These are phyloP conservation scores for Schizothorax lantsangensis DNA, from an alignment of 2,797 vertebrate species.

Conservation along the genomic window DNA sequence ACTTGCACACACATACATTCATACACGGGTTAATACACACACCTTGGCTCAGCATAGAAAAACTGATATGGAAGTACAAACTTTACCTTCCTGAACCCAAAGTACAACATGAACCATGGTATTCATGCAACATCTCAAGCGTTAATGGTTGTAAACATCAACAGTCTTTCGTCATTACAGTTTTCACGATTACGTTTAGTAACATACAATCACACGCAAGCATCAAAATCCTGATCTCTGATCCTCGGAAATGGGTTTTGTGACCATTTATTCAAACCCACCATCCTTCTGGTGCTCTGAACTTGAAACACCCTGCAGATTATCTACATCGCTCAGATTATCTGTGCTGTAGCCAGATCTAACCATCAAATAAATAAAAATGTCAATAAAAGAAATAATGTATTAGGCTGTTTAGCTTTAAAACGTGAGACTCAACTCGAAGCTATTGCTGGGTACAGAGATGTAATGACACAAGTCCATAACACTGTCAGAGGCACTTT, in stretches of 20 bases:
- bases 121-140: conserved; percentile 35
- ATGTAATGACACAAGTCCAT: not conserved
- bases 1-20: conserved; percentile 16
- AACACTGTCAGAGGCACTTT: conserved; percentile 39
- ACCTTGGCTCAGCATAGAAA: conserved; percentile 12
- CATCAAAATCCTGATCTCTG: conserved; percentile 23
- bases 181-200: not conserved
- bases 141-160: conserved; percentile 31
- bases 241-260: conserved; percentile 7
- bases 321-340: conserved; percentile 49
- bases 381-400: conserved; percentile 43
- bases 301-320: conserved; percentile 40
- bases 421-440: conserved; percentile 20
- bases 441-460: conserved; percentile 51
- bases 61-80: conserved; percentile 28
- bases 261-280: conserved; percentile 12
- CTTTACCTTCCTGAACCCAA: not conserved
- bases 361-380: conserved; percentile 51
- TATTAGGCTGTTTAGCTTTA: conserved; percentile 3
- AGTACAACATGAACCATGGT: conserved; percentile 16
- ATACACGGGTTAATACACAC: not conserved
- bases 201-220: conserved; percentile 10
- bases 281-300: conserved; percentile 2
- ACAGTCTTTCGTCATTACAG: conserved; percentile 18
- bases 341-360: conserved; percentile 18